These are phyloP conservation scores for Cataglyphis livida DNA, from an alignment of 2,888 invertebrate species.

Conservation along the genomic window DNA sequence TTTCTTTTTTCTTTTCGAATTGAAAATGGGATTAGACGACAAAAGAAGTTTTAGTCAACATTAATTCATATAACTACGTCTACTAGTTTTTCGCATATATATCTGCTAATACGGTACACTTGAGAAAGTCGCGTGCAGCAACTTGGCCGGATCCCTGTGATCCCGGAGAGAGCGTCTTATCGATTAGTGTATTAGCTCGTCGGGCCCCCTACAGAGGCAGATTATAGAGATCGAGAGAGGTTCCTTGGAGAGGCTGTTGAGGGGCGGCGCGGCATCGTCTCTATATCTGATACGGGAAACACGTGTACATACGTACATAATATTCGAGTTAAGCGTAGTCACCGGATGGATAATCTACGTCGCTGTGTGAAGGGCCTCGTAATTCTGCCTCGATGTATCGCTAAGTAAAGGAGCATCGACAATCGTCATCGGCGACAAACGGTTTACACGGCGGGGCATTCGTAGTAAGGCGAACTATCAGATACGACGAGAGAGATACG, in stretches of 20 bases:
- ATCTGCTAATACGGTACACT: constrained; percentile 17
- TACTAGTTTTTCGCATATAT: not conserved
- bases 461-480: constrained; percentile 56
- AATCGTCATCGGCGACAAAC: constrained; percentile 24
- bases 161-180: constrained; percentile 61
- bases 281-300: constrained; percentile 41
- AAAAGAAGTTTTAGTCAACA: not conserved
- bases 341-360: constrained; percentile 57
- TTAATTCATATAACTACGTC: not conserved
- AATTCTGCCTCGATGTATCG: constrained; percentile 46
- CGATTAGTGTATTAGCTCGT: constrained; percentile 55
- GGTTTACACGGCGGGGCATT: constrained; percentile 46
- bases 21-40: not conserved
- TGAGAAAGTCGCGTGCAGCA: constrained; percentile 47
- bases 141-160: constrained; percentile 49
- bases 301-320: constrained; percentile 54
- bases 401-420: constrained; percentile 58
- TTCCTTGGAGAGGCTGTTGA: not conserved
- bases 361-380: constrained; percentile 17
- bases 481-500: constrained; percentile 49
- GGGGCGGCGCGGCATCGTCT: constrained; percentile 29
- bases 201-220: constrained; percentile 17
- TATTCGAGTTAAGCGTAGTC: constrained; percentile 59
- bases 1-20: not conserved
- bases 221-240: constrained; percentile 7